Evolutionary conservation across 2,113 vertebrate species (phyloP), one percentile per base, ranked within the genome.

Genomic region (Gasterosteus aculeatus): DNA sequence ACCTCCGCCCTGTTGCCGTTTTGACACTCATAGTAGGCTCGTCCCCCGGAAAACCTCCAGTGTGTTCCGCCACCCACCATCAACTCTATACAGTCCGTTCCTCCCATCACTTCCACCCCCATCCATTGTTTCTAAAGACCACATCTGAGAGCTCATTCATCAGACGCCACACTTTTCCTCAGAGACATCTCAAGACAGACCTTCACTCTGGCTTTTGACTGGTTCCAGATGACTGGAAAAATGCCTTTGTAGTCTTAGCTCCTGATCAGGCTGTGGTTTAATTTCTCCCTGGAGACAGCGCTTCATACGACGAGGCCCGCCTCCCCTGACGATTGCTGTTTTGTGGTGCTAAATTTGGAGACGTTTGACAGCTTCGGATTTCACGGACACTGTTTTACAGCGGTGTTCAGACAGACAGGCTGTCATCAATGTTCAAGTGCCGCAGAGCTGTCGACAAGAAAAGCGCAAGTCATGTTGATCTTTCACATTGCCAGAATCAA

Each of bases 21-120:
- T 88, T 26, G 90, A 93, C 90, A 92, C 73, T 89, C 92, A 94
- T 94, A 72, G 85, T 73, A 0, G 56, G 47, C 79, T 67, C 42
- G 12, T 65, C 80, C 77, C 53, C 51, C 31, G 31, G 38, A 74
- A 72, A 46, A 33, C 64, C 35, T 69, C 46, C 59, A 29, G 29
- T 16, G 19, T 29, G 33, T 59, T 72, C n/a, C 2, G 0, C 69
- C 38, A 56, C 57, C 54, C 53, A 33, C 66, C 66, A 10, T 65
- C 69, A 39, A 70, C 57, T 56, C 33, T 8, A 6, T 51, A 51
- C 14, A 3, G 19, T 35, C 26, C 7, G 3, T 63, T 69, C 14
- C 7, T 39, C 22, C 38, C 39, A 51, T 70, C 35, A 22, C 19
- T 15, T 41, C 11, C 5, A 6, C 41, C 62, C 33, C 46, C 10